These are phyloP conservation scores for Fukomys damarensis DNA, from an alignment of 2,113 vertebrate species.

Conservation along the genomic window DNA sequence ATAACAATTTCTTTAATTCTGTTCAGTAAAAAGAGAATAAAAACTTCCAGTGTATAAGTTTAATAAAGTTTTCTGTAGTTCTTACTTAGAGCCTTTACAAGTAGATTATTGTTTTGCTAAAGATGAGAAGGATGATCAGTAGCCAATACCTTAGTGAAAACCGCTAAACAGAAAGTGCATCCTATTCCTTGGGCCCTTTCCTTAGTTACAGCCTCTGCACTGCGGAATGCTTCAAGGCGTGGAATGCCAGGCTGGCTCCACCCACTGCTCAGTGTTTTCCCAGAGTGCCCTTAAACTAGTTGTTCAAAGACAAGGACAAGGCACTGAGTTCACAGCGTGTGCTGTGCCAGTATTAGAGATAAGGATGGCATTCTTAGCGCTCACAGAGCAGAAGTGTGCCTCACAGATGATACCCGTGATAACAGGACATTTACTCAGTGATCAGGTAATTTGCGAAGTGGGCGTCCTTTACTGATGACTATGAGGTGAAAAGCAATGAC, in stretches of 20 bases:
- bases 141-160: not conserved
- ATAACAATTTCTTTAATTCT: conserved; percentile 35
- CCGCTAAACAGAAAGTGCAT: not conserved
- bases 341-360: not conserved
- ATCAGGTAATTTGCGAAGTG: not conserved
- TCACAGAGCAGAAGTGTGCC: conserved; percentile 23
- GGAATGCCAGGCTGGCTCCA: too few relatives aligned
- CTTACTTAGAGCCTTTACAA: conserved; percentile 19
- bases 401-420: conserved; percentile 3
- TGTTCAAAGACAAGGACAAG: not conserved
- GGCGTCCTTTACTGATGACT: not conserved
- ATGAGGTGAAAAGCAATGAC: not conserved
- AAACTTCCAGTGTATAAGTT: conserved; percentile 27
- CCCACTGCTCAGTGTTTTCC: not conserved
- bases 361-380: not conserved
- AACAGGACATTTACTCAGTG: not conserved
- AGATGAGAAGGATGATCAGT: not conserved
- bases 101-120: conserved; percentile 31
- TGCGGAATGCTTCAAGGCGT: not conserved
- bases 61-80: not conserved
- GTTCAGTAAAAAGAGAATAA: conserved; percentile 30
- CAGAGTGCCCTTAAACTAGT: not conserved
- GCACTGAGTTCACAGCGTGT: not conserved
- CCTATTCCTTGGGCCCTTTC: not conserved
- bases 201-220: not conserved